A percentile compares a stretch with the other conserved stretches of the same genome.
phyloP scores from a whole-genome alignment of 2,113 vertebrate genomes.

The Sapajus apella region DNA sequence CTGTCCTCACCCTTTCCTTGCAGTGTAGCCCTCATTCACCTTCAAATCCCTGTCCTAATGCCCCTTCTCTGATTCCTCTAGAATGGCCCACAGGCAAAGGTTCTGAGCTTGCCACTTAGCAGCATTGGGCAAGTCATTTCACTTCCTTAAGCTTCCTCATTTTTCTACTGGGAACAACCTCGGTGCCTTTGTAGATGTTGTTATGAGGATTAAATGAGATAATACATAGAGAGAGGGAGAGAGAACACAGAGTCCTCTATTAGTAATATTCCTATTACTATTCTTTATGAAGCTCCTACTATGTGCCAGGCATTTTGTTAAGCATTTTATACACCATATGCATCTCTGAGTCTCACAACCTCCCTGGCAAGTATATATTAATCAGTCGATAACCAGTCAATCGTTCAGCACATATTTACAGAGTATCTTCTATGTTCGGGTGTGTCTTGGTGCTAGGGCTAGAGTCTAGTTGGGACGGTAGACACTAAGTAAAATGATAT shows the following conservation, averaged over 20 bases:
- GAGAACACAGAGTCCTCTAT: neutral
- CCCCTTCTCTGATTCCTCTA: neutral
- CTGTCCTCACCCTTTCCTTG: neutral
- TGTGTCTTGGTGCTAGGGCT: neutral
- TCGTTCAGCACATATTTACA: neutral
- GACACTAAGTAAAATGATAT: neutral
- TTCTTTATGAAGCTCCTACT: neutral
- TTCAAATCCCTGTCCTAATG: neutral
- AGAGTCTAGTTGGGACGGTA: neutral
- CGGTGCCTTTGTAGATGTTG: neutral
- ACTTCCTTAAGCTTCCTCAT: neutral
- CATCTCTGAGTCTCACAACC: neutral
- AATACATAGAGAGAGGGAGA: neutral
- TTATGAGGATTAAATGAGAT: neutral
- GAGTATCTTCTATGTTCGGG: neutral
- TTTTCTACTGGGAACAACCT: neutral
- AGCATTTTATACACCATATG: neutral
- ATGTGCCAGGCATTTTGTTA: neutral
- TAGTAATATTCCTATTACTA: neutral
- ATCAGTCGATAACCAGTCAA: neutral
- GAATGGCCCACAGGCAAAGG: neutral
- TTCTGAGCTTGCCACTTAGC: neutral
- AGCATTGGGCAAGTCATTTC: neutral
- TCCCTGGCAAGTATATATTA: neutral
- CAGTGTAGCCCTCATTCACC: neutral